Base-by-base conservation (phyloP, 1,140 invertebrate species). In the Aphelenchoides avenae region DNA sequence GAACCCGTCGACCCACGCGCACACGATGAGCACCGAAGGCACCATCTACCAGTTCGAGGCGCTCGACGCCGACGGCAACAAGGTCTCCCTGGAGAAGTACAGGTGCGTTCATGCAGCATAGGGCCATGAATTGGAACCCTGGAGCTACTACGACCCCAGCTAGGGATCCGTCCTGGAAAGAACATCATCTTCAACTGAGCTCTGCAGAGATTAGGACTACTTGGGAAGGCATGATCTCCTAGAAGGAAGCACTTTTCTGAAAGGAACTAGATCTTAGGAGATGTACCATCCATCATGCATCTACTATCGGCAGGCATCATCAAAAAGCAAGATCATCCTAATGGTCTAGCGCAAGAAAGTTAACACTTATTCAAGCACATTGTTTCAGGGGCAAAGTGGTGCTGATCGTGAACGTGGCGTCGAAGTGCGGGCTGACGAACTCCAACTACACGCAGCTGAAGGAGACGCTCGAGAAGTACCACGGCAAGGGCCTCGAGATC, bases 61-160 rank as follows among this genome's bases (percentile, higher is more conserved):
- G 5, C 73, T 75, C 57, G 77, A 78, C 59, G 80, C 80, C 61
- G 79, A 81, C 73, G 80, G 80, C 6, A 75, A 79, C 48, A 70
- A 77, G 20, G 77, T 81, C n/a, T 76, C 72, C 6, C 54, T 81
- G 53, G 77, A 79, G 34, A 81, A 80, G 72, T 81, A 81, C 64
- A 78, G 61, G 80, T 80, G 68, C 57, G 63, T 59, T 1, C 31
- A n/a, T 36, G 36, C 39, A 40, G 41, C 9, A 15, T 2, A 11
- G n/a, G 54, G n/a, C 36, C n/a, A 44, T 44, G n/a, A 1, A n/a
- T 44, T n/a, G 4, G 11, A 7, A 13, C 34, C 22, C 36, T 48
- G 0, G 34, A n/a, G n/a, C n/a, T n/a, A n/a, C n/a, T n/a, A n/a
- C n/a, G n/a, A n/a, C n/a, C n/a, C n/a, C n/a, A n/a, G n/a, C n/a